These are phyloP conservation scores for Toxonevra muliebris DNA, from an alignment of 2,888 invertebrate species.

Conservation along the genomic window DNA sequence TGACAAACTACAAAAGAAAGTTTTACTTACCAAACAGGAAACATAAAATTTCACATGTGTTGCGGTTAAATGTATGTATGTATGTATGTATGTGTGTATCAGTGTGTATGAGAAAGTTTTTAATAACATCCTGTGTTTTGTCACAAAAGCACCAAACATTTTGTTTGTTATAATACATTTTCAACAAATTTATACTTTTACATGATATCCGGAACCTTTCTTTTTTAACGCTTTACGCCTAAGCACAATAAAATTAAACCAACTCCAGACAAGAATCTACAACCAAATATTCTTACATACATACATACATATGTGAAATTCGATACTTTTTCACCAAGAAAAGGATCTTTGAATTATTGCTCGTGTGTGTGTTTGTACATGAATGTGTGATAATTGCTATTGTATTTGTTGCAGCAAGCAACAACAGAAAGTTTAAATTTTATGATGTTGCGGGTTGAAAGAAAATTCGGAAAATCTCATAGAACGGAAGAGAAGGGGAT, in stretches of 20 bases:
- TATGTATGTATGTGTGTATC: not conserved
- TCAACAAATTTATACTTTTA: constrained; percentile 19
- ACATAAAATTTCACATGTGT: constrained; percentile 19
- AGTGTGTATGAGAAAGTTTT: constrained; percentile 12
- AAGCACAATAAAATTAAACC: constrained; percentile 37
- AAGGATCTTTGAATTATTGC: constrained; percentile 23
- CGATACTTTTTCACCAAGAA: constrained; percentile 29
- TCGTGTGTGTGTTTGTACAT: constrained; percentile 1
- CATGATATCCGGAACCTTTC: constrained; percentile 20
- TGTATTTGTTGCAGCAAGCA: constrained; percentile 5
- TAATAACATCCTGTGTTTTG: constrained; percentile 32
- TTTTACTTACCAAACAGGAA: constrained; percentile 11
- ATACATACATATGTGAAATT: constrained; percentile 25
- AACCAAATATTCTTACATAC: not conserved
- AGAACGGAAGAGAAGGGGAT: constrained; percentile 2
- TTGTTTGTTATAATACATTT: constrained; percentile 18
- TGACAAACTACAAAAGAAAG: constrained; percentile 11
- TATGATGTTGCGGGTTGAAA: constrained; percentile 9
- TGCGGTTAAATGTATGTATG: not conserved
- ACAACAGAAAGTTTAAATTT: constrained; percentile 19
- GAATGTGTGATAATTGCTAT: constrained; percentile 22
- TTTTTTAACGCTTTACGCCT: constrained; percentile 40
- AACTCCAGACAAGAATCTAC: not conserved
- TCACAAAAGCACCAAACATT: constrained; percentile 10
- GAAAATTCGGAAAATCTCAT: not conserved